Base-by-base conservation (phyloP, 2,797 vertebrate genomes). In the Todus mexicanus region DNA sequence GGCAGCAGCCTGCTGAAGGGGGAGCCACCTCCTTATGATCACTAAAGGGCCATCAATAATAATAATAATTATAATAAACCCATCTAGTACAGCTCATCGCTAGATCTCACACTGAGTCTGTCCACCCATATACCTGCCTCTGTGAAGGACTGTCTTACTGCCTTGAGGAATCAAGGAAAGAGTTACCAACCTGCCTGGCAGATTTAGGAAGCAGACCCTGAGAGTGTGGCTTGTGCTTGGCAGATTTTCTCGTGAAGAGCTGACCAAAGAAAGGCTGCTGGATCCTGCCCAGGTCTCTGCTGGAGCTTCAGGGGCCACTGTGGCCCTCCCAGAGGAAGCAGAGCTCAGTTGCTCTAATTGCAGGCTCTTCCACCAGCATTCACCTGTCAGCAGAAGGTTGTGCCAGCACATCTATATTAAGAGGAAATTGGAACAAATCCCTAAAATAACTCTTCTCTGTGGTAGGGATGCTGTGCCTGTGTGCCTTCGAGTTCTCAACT, bases 321-420 rank as follows among this genome's bases (percentile, higher is more conserved):
- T 26, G n/a, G 26, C 78, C 29, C 68, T 82, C 69, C 37, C 75
- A 90, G 40, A n/a, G 50, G 40, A 94, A 82, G 45, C 37, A 35
- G 40, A 84, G n/a, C n/a, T 90, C 84, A 2, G 6, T 45, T 11
- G 25, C 25, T 89, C 50, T 95, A 75, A 79, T 91, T 89, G 51
- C 71, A 64, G 16, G 26, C 56, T 72, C 76, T 74, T 90, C 69
- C 48, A 89, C 68, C 60, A 74, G 86, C 54, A 76, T 74, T 87
- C 86, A 87, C 90, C 86, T 87, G 72, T 90, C 78, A 95, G 84
- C 81, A 57, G n/a, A 56, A 87, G 64, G 64, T 82, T 89, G 71
- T 87, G 86, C 81, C 84, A 79, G 40, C 71, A 90, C 89, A 93
- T 89, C 84, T 94, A 61, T 92, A 92, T 96, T 87, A 93, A 87